These are phyloP conservation scores for Gallinago media DNA, from an alignment of 2,113 vertebrate species.

Conservation along the genomic window DNA sequence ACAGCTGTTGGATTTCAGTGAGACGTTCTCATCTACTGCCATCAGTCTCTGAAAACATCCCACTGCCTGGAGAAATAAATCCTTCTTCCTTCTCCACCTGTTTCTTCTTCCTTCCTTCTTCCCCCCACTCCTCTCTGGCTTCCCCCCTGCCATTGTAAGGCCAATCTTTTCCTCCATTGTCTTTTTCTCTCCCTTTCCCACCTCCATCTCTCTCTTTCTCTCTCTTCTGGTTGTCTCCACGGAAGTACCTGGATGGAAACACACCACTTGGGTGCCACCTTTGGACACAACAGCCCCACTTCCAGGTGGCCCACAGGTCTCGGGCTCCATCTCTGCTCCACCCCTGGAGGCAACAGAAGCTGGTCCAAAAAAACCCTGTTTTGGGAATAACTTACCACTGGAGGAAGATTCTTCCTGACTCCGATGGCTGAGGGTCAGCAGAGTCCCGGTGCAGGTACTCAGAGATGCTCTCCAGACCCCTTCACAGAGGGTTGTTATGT, in stretches of 20 bases:
- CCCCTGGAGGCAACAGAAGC: neutral
- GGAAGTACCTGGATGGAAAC: neutral
- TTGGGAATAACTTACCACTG: neutral
- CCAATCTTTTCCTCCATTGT: neutral
- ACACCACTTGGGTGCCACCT: neutral
- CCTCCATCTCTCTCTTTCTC: neutral
- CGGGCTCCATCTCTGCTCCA: neutral
- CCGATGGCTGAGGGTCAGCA: fast-evolving
- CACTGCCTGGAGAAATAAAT: neutral
- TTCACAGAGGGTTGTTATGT: neutral
- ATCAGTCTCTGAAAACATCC: neutral
- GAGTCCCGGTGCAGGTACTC: neutral
- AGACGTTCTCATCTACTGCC: neutral
- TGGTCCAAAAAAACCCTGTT: neutral
- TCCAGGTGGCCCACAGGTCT: neutral
- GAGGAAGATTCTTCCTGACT: neutral
- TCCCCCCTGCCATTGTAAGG: neutral
- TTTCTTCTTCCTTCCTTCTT: neutral
- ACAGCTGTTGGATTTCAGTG: neutral
- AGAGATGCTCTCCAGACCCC: neutral
- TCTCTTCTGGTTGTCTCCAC: neutral
- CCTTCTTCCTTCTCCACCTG: neutral
- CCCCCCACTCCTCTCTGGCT: neutral
- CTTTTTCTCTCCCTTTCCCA: neutral
- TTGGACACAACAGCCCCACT: neutral